A percentile compares a stretch with the other conserved stretches of the same genome.
Conservation (phyloP, 2,888 invertebrate genomes). For the Willowsia nigromaculata region DNA sequence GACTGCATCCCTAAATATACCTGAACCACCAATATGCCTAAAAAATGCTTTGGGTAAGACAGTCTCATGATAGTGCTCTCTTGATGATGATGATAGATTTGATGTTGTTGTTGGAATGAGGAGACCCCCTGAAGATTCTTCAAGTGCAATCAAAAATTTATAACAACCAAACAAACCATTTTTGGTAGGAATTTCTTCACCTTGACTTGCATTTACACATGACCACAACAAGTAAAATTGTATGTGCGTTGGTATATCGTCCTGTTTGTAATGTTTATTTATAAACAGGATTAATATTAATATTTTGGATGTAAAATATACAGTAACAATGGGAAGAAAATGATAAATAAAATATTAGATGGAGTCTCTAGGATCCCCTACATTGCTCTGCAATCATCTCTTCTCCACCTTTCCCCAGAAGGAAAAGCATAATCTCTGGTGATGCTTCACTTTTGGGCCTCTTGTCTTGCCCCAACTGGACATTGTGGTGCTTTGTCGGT, state of each 20-base stretch:
- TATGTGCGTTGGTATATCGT: no score
- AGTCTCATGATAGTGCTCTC: neutral
- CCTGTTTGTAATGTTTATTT: neutral
- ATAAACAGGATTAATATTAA: slow-evolving; percentile 20
- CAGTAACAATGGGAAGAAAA: slow-evolving; percentile 16
- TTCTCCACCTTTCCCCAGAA: slow-evolving; percentile 16
- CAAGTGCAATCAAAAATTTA: slow-evolving; percentile 68
- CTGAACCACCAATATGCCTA: neutral
- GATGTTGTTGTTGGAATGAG: slow-evolving; percentile 50
- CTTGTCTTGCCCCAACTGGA: neutral
- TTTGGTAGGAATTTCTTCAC: slow-evolving; percentile 48
- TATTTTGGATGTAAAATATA: slow-evolving; percentile 7
- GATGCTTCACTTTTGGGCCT: neutral
- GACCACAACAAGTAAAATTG: no score
- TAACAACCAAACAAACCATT: slow-evolving; percentile 55
- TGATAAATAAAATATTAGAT: slow-evolving; percentile 36
- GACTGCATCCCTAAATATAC: neutral
- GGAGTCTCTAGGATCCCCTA: neutral
- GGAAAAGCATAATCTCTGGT: neutral
- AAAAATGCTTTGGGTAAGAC: neutral
- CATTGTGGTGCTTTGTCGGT: neutral
- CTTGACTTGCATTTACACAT: neutral
- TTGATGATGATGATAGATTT: slow-evolving; percentile 29
- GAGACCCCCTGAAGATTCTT: slow-evolving; percentile 67
- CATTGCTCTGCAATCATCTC: neutral